Evolutionary conservation across 2,888 invertebrate genomes (phyloP), one percentile per base, ranked within the genome.

Genomic region (Hypena proboscidalis): DNA sequence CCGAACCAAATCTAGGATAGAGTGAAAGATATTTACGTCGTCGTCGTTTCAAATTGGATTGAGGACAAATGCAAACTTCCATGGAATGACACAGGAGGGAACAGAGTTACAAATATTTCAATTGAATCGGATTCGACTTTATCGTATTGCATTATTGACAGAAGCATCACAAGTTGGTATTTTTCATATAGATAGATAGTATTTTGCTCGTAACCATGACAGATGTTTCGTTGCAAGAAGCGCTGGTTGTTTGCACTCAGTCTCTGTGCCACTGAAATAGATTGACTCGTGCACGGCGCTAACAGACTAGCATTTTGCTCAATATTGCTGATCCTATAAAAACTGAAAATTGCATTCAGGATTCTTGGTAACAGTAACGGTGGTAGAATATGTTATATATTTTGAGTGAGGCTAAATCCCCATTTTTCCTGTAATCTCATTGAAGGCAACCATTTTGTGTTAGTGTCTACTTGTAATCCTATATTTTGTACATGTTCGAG

Each of bases 21-120:
- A 62, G 52, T 64, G 36, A 29, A 23, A 37, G 61, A 68, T 67
- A 66, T 62, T 55, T 43, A 51, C 53, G 53, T 63, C 59, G 58
- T 60, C 53, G 53, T 63, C 59, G 58, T 60, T 72, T 61, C 57
- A 80, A 85, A 87, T 85, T 84, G 80, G 80, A 84, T 87, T 84
- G 82, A 74, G 76, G 68, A 70, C 66, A 77, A 76, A 72, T 77
- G 79, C 75, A 77, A 71, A 77, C 70, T 78, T 74, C 63, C 51
- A 55, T 58, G 61, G 71, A 69, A 73, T 75, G 69, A 77, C 80
- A 63, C 66, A 64, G 64, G 76, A 68, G 64, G 69, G 72, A 66
- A 78, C 73, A 70, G 23, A 80, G 73, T 78, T 74, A 68, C 70
- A 70, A 77, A 77, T 73, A 76, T 80, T 83, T 79, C 76, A 63